These are phyloP conservation scores for Tenthredo distinguenda DNA, from an alignment of 2,888 invertebrate genomes.

Conservation along the genomic window DNA sequence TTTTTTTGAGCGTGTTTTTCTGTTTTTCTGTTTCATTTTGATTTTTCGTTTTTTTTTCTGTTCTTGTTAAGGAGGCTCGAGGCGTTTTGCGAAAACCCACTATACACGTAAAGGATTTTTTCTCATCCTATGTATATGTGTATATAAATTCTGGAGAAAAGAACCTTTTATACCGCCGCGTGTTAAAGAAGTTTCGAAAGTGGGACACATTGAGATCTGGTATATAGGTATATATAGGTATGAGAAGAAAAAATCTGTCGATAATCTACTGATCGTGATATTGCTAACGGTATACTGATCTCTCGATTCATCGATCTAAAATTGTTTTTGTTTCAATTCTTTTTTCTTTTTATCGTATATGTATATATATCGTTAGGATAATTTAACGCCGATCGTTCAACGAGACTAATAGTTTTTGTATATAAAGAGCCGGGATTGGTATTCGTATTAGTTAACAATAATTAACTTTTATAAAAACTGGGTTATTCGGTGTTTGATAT, in stretches of 20 bases:
- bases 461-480: background rate
- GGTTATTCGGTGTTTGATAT: background rate
- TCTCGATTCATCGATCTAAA: background rate
- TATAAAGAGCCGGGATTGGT: background rate
- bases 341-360: background rate
- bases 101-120: background rate
- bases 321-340: background rate
- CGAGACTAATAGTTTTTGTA: background rate
- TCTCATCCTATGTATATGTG: background rate
- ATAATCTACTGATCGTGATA: constrained; percentile 21
- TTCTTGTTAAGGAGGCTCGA: background rate
- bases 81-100: constrained; percentile 13
- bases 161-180: background rate
- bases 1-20: background rate
- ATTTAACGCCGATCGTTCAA: background rate
- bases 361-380: background rate
- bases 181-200: constrained; percentile 33
- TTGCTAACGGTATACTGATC: constrained; percentile 5
- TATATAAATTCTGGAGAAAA: background rate
- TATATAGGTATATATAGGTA: background rate
- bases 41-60: background rate
- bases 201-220: constrained; percentile 26
- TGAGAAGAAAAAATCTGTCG: constrained; percentile 9
- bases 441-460: background rate
- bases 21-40: background rate